These are phyloP conservation scores for Psophia crepitans DNA, from an alignment of 2,113 vertebrate species.

Conservation along the genomic window DNA sequence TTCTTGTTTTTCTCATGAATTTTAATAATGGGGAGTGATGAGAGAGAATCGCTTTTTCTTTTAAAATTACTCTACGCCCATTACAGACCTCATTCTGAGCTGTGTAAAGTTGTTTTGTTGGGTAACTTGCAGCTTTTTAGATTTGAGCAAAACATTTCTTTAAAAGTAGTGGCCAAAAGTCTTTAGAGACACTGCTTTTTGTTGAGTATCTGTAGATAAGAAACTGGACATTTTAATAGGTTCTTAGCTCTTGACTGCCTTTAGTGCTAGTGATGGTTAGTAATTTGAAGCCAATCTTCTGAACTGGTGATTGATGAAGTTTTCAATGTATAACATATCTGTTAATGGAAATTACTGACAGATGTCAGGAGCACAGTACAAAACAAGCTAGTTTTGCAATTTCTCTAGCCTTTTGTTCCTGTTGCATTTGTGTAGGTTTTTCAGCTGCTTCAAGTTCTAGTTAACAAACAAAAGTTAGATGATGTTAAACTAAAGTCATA, in stretches of 20 bases:
- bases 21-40: not conserved
- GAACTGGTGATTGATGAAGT: not conserved
- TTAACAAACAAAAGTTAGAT: not conserved
- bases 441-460: not conserved
- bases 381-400: not conserved
- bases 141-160: not conserved
- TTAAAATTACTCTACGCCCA: not conserved
- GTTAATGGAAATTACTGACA: not conserved
- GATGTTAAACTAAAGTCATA: not conserved
- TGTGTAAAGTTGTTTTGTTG: not conserved
- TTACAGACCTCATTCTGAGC: not conserved
- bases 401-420: not conserved
- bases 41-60: not conserved
- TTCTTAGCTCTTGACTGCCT: not conserved
- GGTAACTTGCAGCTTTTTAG: not conserved
- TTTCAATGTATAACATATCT: not conserved
- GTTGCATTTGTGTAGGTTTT: not conserved
- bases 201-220: not conserved
- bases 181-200: not conserved
- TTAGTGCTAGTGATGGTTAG: not conserved
- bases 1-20: not conserved
- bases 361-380: not conserved
- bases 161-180: not conserved
- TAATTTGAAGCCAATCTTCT: not conserved
- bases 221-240: not conserved